Percentiles rank a stretch among this genome's conserved stretches.
These are phyloP conservation scores for Mellivora capensis DNA, from an alignment of 2,113 vertebrate genomes.

Conservation along the genomic window DNA sequence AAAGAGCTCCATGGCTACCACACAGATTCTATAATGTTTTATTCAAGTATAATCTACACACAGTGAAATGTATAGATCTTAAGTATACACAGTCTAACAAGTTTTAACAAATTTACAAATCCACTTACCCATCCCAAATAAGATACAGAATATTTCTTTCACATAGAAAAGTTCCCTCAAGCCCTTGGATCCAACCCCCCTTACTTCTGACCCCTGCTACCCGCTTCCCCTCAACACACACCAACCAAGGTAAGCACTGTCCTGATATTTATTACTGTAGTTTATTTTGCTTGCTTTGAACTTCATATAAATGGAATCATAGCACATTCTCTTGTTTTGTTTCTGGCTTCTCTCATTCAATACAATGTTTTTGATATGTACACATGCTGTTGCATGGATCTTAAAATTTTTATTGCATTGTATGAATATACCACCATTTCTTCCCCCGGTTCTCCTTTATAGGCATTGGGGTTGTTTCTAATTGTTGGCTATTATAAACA, in stretches of 20 bases:
- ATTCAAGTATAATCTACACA: background rate
- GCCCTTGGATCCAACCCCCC: background rate
- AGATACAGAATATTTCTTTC: background rate
- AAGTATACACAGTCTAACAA: background rate
- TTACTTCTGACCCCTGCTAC: background rate
- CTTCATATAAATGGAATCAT: background rate
- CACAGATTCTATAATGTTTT: background rate
- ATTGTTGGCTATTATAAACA: background rate
- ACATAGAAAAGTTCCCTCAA: background rate
- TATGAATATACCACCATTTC: background rate
- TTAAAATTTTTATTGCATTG: background rate
- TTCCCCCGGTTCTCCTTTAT: background rate
- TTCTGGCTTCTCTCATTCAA: background rate
- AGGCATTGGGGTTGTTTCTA: background rate
- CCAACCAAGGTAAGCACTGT: background rate
- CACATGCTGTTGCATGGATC: background rate
- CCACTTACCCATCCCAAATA: background rate
- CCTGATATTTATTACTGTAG: constrained; percentile 22
- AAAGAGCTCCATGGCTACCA: background rate
- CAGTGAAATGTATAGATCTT: background rate
- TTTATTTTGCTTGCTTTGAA: constrained; percentile 52
- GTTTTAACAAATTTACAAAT: background rate
- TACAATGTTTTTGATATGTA: background rate
- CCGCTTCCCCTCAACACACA: background rate
- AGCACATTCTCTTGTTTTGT: background rate